Evolutionary conservation across 92 coral and sea anemone species (phyloP).

Genomic region (Plumapathes pennacea): DNA sequence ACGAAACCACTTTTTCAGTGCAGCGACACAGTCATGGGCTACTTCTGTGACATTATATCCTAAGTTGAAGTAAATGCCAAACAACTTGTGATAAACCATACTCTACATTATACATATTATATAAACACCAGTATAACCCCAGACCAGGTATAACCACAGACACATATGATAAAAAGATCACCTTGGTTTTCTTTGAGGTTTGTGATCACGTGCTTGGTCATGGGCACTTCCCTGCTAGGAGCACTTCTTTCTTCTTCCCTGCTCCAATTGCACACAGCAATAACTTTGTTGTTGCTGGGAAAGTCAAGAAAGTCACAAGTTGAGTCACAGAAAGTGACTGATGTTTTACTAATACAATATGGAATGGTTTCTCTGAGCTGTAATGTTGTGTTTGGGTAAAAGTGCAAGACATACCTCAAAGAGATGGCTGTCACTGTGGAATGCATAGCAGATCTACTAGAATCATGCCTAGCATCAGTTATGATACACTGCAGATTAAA

Average conservation of each 20-base stretch:
- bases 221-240: conserved; percentile 30
- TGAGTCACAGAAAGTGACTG: no score
- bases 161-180: no score
- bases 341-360: no score
- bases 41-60: conserved; percentile 23
- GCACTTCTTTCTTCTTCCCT: conserved; percentile 25
- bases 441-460: conserved; percentile 20
- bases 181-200: conserved; percentile 24
- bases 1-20: conserved; percentile 16
- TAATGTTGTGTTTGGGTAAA: no score
- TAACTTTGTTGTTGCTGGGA: conserved; percentile 26
- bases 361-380: no score
- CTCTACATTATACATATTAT: background rate
- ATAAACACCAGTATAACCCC: background rate
- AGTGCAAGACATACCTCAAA: conserved; percentile 3
- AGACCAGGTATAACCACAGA: no score
- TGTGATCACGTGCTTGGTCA: conserved; percentile 28
- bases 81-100: background rate
- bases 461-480: conserved; percentile 26
- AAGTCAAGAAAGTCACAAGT: no score
- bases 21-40: conserved; percentile 29
- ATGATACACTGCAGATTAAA: conserved; percentile 19
- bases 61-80: background rate
- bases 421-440: conserved; percentile 27
- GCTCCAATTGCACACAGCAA: conserved; percentile 15